Evolutionary conservation across 2,113 vertebrate genomes (phyloP).

Genomic region (Perca schrenkii): DNA sequence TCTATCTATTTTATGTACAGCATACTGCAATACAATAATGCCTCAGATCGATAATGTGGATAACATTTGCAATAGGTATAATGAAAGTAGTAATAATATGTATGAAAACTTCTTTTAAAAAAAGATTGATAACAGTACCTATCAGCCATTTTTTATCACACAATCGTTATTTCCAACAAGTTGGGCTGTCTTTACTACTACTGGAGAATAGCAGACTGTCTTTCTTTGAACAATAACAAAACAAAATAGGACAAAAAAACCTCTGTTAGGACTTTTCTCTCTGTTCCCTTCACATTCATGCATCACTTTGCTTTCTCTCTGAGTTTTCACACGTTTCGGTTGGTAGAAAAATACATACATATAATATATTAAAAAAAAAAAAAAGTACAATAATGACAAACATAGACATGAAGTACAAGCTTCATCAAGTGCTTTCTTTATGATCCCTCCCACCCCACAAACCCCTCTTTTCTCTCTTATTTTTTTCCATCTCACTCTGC

Average conservation of each 20-base stretch:
- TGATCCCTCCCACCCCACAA: constrained; percentile 32
- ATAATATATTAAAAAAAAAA: constrained; percentile 76
- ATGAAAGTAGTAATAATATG: constrained; percentile 81
- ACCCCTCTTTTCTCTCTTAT: not conserved
- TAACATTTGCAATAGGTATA: constrained; percentile 82
- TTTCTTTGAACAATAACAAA: constrained; percentile 32
- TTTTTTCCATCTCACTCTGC: constrained; percentile 31
- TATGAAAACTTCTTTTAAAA: constrained; percentile 78
- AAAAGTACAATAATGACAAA: constrained; percentile 78
- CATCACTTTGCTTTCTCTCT: constrained; percentile 55
- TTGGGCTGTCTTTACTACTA: constrained; percentile 36
- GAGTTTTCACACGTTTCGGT: constrained; percentile 68
- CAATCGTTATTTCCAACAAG: constrained; percentile 63
- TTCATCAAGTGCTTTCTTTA: constrained; percentile 79
- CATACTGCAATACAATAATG: constrained; percentile 82
- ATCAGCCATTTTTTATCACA: constrained; percentile 77
- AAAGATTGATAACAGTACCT: constrained; percentile 84
- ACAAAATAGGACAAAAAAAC: constrained; percentile 1
- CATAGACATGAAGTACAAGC: constrained; percentile 72
- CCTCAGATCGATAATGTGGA: constrained; percentile 76
- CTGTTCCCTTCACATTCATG: constrained; percentile 73
- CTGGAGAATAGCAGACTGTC: constrained; percentile 55
- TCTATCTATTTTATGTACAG: constrained; percentile 83
- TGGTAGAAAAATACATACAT: constrained; percentile 87
- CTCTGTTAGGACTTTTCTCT: constrained; percentile 35